These are phyloP conservation scores for Pionites leucogaster DNA, from an alignment of 2,113 vertebrate genomes.

Conservation along the genomic window DNA sequence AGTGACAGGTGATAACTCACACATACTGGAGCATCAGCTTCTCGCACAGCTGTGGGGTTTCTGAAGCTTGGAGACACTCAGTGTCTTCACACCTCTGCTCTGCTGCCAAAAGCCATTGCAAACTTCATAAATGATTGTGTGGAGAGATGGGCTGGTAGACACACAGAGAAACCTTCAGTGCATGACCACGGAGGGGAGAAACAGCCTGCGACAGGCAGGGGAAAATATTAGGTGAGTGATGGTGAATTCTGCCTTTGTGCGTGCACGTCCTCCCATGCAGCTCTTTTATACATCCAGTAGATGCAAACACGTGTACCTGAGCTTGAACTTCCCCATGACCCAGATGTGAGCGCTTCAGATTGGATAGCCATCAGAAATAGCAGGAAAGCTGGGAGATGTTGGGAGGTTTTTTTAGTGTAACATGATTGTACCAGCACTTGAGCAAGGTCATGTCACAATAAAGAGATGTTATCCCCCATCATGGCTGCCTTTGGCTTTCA, in stretches of 20 bases:
- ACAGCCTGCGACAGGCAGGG: background rate
- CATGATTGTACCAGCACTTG: background rate
- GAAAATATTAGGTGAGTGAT: background rate
- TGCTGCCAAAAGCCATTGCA: background rate
- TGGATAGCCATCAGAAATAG: background rate
- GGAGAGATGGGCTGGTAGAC: no score
- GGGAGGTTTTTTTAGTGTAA: background rate
- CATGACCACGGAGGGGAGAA: background rate
- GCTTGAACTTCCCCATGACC: background rate
- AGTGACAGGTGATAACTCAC: background rate
- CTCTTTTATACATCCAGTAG: background rate
- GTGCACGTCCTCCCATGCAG: accelerated
- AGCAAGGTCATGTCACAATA: background rate
- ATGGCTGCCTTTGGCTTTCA: background rate
- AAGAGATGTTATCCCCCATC: background rate
- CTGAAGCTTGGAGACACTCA: background rate
- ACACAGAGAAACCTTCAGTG: background rate
- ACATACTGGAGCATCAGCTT: background rate
- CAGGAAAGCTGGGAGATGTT: background rate
- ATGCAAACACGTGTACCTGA: background rate
- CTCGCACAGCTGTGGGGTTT: background rate
- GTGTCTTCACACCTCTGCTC: background rate
- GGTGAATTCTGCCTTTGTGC: background rate
- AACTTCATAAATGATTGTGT: background rate
- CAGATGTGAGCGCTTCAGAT: background rate